A percentile compares a stretch with the other conserved stretches of the same genome.
phyloP scores from a whole-genome alignment of 2,888 invertebrate genomes.

The Melanargia galathea region DNA sequence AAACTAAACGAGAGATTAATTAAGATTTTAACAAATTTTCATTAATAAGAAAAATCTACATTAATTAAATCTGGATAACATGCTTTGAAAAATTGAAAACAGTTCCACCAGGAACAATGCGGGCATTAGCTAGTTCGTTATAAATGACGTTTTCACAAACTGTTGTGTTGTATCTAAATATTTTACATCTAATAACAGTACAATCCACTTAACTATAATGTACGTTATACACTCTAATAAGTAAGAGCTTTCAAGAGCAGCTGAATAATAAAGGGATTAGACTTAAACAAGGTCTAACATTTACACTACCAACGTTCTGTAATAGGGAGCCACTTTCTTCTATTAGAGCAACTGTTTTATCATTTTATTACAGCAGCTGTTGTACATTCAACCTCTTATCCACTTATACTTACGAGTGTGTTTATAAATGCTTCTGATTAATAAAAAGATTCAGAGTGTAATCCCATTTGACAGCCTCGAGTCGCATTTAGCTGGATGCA shows the following conservation, averaged over 20 bases:
- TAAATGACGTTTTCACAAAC: not conserved
- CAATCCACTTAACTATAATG: slow-evolving; percentile 22
- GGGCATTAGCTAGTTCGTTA: no score
- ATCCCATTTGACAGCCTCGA: no score
- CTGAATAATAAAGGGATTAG: slow-evolving; percentile 18
- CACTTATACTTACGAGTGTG: not conserved
- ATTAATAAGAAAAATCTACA: not conserved
- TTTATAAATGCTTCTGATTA: not conserved
- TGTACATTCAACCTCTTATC: not conserved
- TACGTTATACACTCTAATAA: slow-evolving; percentile 9
- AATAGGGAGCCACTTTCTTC: slow-evolving; percentile 7
- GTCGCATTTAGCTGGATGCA: no score
- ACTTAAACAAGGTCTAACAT: slow-evolving; percentile 18
- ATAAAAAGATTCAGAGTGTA: not conserved
- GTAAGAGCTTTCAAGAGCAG: slow-evolving; percentile 12
- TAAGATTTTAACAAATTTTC: not conserved
- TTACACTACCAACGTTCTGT: not conserved
- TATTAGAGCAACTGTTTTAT: slow-evolving; percentile 3
- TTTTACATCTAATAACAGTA: slow-evolving; percentile 21
- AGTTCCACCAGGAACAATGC: no score
- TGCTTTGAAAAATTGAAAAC: no score
- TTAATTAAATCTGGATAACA: no score
- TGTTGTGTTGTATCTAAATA: slow-evolving; percentile 14
- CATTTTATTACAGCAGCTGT: not conserved
- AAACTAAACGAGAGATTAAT: no score